A percentile compares a stretch with the other conserved stretches of the same genome.
Evolutionary conservation across 37 sponge, comb jelly and placozoan species (phyloP).

Genomic region (Chondrosia reniformis): DNA sequence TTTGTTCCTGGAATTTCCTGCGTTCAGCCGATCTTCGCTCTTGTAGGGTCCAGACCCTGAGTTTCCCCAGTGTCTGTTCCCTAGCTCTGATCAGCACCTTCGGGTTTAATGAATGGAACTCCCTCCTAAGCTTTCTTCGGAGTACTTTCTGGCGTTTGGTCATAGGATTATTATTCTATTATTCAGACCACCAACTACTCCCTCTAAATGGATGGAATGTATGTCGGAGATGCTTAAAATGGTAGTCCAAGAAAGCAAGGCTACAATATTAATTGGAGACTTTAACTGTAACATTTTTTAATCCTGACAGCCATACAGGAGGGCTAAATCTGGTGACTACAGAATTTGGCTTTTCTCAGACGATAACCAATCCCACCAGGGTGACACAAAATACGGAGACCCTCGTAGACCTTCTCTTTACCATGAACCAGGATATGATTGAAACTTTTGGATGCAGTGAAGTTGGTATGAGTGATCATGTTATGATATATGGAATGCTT

Average conservation of each 20-base stretch:
- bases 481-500: conserved; percentile 14
- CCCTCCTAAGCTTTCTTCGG: too few relatives aligned
- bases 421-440: neutral
- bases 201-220: conserved; percentile 21
- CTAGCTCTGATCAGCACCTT: too few relatives aligned
- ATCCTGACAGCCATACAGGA: neutral
- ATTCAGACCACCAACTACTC: conserved; percentile 21
- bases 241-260: neutral
- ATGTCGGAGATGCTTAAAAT: conserved; percentile 2
- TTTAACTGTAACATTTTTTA: conserved; percentile 26
- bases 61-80: too few relatives aligned
- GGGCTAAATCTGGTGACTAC: neutral
- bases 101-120: too few relatives aligned
- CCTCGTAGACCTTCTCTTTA: conserved; percentile 17
- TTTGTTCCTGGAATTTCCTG: too few relatives aligned
- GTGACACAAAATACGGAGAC: conserved; percentile 8
- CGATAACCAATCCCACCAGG: conserved; percentile 19
- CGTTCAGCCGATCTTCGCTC: too few relatives aligned
- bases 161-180: too few relatives aligned
- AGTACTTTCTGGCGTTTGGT: too few relatives aligned
- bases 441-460: neutral
- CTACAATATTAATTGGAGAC: conserved; percentile 18
- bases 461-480: conserved; percentile 25
- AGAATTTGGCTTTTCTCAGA: conserved; percentile 19
- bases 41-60: too few relatives aligned